Evolutionary conservation across 2,797 vertebrate species (phyloP), one percentile per base, ranked within the genome.

Genomic region (Limnodromus scolopaceus): DNA sequence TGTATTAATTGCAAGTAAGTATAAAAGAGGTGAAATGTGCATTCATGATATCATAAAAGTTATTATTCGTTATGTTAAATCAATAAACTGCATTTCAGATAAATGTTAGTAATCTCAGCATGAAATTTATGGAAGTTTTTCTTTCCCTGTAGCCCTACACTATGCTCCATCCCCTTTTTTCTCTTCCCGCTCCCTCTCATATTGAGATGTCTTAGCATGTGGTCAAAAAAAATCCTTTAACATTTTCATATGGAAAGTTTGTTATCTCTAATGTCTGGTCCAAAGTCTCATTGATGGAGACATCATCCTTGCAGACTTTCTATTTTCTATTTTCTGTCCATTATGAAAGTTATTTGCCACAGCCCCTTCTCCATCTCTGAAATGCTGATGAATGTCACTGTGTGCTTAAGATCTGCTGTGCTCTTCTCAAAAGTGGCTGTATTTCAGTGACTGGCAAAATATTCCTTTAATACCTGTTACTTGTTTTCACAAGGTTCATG

Each of bases 1-100:
- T 93, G 88, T 71, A 89, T 95, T 93, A 91, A 75, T 91, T 96
- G 78, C 80, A 97, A 94, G 51, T 77, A 93, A 91, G 20, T 63
- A 28, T 55, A 63, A 63, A 92, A 55, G 7, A 84, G 24, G 11
- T 61, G 49, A 71, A 60, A 63, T 83, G 14, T 78, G 46, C 38
- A 30, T 74, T 94, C 14, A 4, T 65, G 45, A 36, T 75, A 48
- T 61, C 28, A 58, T 69, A 66, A 53, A 65, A 2, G 36, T 72
- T 87, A 49, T 78, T 93, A 66, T 25, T 87, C 49, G 61, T 81
- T 88, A 78, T 65, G 39, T 75, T 57, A 83, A 92, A 92, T 88
- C 66, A 69, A 85, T 89, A 93, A 93, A 49, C 28, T 75, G 30
- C 25, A 46, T 75, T 94, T 86, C 65, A 93, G 72, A 55, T 71